Conservation (phyloP, 2,888 invertebrate genomes). For the Sabellastarte sp. region DNA sequence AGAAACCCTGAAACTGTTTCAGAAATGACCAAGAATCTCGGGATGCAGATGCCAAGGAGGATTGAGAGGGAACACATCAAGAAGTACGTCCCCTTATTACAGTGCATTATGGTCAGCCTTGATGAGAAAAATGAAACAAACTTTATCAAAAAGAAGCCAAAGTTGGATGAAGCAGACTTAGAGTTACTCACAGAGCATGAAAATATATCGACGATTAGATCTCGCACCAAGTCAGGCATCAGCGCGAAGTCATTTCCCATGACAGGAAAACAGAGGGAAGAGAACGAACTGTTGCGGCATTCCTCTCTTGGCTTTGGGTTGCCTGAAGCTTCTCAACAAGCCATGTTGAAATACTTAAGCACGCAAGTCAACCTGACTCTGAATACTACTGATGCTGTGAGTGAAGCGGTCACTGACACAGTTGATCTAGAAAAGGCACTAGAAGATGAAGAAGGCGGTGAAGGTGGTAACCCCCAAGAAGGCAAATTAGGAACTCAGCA, state of each 20-base stretch:
- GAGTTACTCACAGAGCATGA: background rate
- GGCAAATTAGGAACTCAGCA: background rate
- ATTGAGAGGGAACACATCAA: background rate
- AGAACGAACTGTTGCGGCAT: background rate
- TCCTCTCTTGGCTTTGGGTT: background rate
- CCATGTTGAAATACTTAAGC: background rate
- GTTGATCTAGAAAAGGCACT: too few relatives aligned
- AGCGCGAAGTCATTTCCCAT: background rate
- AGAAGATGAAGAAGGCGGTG: background rate
- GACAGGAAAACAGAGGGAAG: background rate
- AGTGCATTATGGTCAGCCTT: background rate
- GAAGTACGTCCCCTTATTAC: background rate
- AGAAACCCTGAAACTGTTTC: background rate
- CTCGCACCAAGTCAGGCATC: background rate
- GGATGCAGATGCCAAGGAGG: background rate
- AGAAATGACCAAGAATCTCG: background rate
- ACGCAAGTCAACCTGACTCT: background rate
- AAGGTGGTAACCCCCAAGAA: background rate
- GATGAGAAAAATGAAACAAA: background rate
- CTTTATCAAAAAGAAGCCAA: background rate
- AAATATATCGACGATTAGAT: background rate
- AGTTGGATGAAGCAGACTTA: background rate
- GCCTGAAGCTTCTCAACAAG: background rate
- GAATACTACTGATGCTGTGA: too few relatives aligned
- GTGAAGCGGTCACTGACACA: too few relatives aligned